Evolutionary conservation across 2,888 invertebrate species (phyloP), one percentile per base, ranked within the genome.

Genomic region (Spisula solida): DNA sequence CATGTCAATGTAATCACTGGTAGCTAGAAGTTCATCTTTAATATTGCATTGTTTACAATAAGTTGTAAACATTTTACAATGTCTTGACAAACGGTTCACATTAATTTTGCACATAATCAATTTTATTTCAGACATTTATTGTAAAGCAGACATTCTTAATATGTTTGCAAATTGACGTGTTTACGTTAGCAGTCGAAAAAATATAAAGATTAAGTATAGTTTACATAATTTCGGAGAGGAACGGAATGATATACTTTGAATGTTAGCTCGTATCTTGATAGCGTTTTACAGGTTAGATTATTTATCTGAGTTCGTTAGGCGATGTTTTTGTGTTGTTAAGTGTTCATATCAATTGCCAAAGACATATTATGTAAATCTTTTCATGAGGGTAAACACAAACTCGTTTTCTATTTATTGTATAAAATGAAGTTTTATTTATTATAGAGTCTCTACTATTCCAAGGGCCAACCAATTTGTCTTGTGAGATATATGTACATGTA

Each of bases 181-280:
- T 66, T 66, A 66, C 1, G 25, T 25, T 25, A n/a, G 60, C 25
- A 25, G 25, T 66, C 25, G n/a, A 66, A n/a, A 66, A 25, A 66
- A 0, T 66, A n/a, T n/a, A n/a, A 25, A 12, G 60, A n/a, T 66
- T 66, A 66, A 66, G 60, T 66, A 25, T 25, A 66, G 60, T 66
- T 66, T 66, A 66, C 60, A 25, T 66, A 66, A 66, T 66, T 66
- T 66, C 60, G 60, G 60, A 66, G n/a, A 66, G 60, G 60, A 66
- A 66, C 12, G 8, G 25, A n/a, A 5, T 66, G 1, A 66, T 66
- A 6, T 25, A 25, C n/a, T 66, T 25, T 25, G 25, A n/a, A 66
- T 0, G 6, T 10, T 10, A 25, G 25, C 25, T 66, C 25, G 25
- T 66, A 66, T 66, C 60, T 25, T 66, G 60, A 66, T 25, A 66